phyloP scores from a whole-genome alignment of 2,113 vertebrate species.

The Alaudala cheleensis region DNA sequence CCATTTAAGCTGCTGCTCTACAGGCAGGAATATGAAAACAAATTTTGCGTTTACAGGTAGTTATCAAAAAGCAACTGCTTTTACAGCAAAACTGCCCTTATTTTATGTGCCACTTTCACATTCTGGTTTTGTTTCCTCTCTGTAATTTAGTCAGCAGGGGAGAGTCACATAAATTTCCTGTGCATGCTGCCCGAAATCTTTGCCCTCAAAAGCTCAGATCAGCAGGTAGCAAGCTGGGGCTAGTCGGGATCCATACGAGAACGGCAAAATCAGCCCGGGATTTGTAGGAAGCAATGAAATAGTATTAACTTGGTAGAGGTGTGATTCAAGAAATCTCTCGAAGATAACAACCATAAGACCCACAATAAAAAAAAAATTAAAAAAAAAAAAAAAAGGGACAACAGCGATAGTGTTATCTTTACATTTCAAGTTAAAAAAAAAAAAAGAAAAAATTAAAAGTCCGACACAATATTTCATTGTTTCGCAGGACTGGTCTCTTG shows the following conservation, averaged over 20 bases:
- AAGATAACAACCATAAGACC: neutral
- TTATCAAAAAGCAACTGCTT: neutral
- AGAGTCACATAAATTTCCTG: conserved; percentile 17
- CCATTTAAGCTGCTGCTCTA: neutral
- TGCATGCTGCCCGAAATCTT: neutral
- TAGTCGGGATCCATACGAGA: neutral
- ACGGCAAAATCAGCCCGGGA: neutral
- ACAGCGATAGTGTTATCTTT: neutral
- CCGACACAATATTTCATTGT: neutral
- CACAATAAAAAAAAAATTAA: neutral
- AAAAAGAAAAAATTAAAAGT: neutral
- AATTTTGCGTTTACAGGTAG: neutral
- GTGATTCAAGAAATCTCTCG: neutral
- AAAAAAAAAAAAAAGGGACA: neutral
- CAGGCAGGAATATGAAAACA: neutral
- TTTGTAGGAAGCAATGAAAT: neutral
- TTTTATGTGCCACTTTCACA: neutral
- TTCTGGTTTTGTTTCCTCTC: conserved; percentile 20
- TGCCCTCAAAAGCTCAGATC: neutral
- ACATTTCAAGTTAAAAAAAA: neutral
- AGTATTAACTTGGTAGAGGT: neutral
- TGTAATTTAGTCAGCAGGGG: conserved; percentile 15
- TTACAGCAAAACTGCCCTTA: neutral
- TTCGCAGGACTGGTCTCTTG: conserved; percentile 6
- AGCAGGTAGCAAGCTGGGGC: neutral